Evolutionary conservation across 2,797 vertebrate species (phyloP).

Genomic region (Enoplosus armatus): DNA sequence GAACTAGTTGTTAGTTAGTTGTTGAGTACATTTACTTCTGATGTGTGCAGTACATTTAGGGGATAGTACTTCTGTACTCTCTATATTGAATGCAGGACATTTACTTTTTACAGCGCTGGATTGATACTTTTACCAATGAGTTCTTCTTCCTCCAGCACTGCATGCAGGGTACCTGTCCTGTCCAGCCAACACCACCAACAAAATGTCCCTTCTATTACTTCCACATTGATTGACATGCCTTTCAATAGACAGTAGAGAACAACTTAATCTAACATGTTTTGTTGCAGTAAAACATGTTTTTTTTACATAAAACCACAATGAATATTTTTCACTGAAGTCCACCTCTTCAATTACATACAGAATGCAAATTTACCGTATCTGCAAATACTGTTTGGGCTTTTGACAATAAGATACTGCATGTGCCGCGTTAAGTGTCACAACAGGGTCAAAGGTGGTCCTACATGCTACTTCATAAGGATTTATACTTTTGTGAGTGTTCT

Average conservation of each 20-base stretch:
- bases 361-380: background rate
- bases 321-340: background rate
- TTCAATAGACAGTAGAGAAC: background rate
- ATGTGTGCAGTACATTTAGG: background rate
- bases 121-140: background rate
- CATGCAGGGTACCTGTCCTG: background rate
- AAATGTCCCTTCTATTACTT: background rate
- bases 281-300: no score
- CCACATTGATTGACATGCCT: background rate
- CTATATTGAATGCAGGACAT: background rate
- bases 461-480: no score
- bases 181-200: no score
- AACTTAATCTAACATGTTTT: background rate
- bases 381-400: background rate
- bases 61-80: background rate
- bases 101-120: background rate
- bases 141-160: background rate
- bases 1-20: no score
- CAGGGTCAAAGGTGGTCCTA: background rate
- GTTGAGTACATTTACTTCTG: background rate
- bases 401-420: background rate
- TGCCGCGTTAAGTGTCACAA: background rate
- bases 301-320: no score
- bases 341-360: background rate
- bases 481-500: background rate